Evolutionary conservation across 2,113 vertebrate genomes (phyloP), one percentile per base, ranked within the genome.

Genomic region (Pluvialis apricaria): DNA sequence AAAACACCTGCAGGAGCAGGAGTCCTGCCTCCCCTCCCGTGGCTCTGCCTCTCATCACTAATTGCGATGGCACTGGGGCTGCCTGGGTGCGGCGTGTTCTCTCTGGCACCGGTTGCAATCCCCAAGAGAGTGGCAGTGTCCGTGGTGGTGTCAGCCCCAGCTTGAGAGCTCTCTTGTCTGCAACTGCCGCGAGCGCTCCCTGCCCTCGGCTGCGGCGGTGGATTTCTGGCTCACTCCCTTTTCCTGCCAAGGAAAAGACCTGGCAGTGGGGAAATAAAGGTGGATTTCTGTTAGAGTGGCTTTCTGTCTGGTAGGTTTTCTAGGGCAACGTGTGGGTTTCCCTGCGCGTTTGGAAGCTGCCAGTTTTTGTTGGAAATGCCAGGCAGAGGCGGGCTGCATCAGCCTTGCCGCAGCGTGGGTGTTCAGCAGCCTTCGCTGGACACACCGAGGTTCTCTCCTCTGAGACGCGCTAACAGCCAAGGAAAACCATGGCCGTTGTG

Each of bases 201-300:
- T 38, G 32, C 60, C 45, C 49, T 21, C 2, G 0, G 4, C 45
- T 42, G 14, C 0, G 1, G 31, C 1, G 0, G 5, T 4, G 16
- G 6, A 6, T 31, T 82, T 44, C 24, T 40, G 28, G 25, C 44
- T 77, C 2, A 0, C 52, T 82, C 64, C 51, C 20, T 70, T 66
- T 75, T 47, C 78, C 47, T 57, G 7, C 17, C 24, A 36, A 54
- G 65, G 47, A 42, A 80, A 29, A 47, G 44, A 29, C 13, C 64
- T 72, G 47, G 34, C 52, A 36, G 2, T 15, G 22, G 61, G 44
- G 52, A 75, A 79, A 34, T 42, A 42, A 55, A 54, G 34, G 36
- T 0, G 1, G 28, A 3, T 80, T 92, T 61, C 66, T 86, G 62
- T 34, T 32, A n/a, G 58, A 80, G 68, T 0, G 0, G 21, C 17